phyloP scores from a whole-genome alignment of 1,140 invertebrate genomes.

The Thrips palmi region DNA sequence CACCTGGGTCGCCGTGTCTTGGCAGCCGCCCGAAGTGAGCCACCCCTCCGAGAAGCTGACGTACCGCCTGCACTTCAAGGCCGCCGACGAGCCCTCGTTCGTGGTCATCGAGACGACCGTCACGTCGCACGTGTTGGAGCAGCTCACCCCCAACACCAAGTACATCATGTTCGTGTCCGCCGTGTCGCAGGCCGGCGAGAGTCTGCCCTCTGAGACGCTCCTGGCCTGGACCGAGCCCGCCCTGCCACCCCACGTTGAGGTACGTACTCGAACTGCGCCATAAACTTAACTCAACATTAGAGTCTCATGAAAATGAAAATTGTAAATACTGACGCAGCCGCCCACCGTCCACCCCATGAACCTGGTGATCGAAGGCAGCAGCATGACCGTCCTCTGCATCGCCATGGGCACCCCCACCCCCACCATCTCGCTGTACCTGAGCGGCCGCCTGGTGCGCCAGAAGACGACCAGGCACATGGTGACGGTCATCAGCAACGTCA shows the following conservation, averaged over 20 bases:
- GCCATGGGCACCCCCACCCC: conserved; percentile 66
- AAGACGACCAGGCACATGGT: conserved; percentile 63
- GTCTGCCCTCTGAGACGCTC: conserved; percentile 54
- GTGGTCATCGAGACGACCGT: conserved; percentile 38
- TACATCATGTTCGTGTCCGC: conserved; percentile 57
- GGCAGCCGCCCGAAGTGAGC: conserved; percentile 63
- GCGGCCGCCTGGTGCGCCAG: conserved; percentile 50
- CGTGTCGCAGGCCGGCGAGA: conserved; percentile 41
- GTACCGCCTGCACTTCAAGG: conserved; percentile 51
- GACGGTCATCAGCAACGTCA: conserved; percentile 60
- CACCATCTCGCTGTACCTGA: conserved; percentile 59
- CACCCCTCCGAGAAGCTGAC: conserved; percentile 51
- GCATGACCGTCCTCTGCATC: conserved; percentile 66
- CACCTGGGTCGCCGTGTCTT: conserved; percentile 53
- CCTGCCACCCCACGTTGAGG: conserved; percentile 67
- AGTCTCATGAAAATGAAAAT: background rate
- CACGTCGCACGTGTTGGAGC: conserved; percentile 45
- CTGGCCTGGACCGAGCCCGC: conserved; percentile 72
- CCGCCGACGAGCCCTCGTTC: conserved; percentile 35
- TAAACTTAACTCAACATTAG: conserved; percentile 6
- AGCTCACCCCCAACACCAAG: conserved; percentile 52
- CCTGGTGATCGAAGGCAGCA: conserved; percentile 58
- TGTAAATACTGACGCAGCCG: conserved; percentile 27
- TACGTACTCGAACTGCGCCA: conserved; percentile 23
- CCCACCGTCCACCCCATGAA: conserved; percentile 65